Evolutionary conservation across 1,140 invertebrate species (phyloP), one percentile per base, ranked within the genome.

Genomic region (fruit fly (Drosophila melanogaster)): DNA sequence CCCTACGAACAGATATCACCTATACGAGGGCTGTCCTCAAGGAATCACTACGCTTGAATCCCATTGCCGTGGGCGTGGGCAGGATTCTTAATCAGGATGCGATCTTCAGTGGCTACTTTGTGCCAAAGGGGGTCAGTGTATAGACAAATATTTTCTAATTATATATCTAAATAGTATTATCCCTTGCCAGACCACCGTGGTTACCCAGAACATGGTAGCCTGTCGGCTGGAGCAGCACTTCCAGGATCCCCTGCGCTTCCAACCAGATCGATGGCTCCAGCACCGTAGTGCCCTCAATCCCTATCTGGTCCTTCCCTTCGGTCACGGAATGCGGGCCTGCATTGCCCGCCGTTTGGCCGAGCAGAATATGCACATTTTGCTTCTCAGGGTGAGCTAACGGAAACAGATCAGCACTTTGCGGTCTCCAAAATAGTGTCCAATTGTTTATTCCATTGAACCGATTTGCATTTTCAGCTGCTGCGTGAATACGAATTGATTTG

Each of bases 331-430:
- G 22, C 93, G 98, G 62, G 94, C 96, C 10, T 99, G 98, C 78
- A 97, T 98, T 49, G 98, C 97, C 2, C 93, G 96, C 84, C 93
- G 97, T 87, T 93, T 98, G 47, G 97, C 97, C 7, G 97, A 98
- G 86, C 97, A 98, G 92, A 97, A 97, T 92, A 95, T 98, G 83
- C 94, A 95, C 71, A 93, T 96, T 15, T 93, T 96, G n/a, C 80
- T 97, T 7, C 92, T 97, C 37, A 94, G 95, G 92, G 97, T 97
- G 94, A 92, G 93, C 92, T 55, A 19, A 50, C 33, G 33, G 30
- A 19, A 50, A 47, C 14, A 33, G 38, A 66, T 71, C 56, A 46
- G 12, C 41, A 46, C 41, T 37, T 44, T 37, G 4, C 4, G 8
- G 14, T 40, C 22, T 4, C 0, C 19, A 17, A 11, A n/a, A 8